phyloP scores from a whole-genome alignment of 2,888 invertebrate species.

The Auanema sp. region DNA sequence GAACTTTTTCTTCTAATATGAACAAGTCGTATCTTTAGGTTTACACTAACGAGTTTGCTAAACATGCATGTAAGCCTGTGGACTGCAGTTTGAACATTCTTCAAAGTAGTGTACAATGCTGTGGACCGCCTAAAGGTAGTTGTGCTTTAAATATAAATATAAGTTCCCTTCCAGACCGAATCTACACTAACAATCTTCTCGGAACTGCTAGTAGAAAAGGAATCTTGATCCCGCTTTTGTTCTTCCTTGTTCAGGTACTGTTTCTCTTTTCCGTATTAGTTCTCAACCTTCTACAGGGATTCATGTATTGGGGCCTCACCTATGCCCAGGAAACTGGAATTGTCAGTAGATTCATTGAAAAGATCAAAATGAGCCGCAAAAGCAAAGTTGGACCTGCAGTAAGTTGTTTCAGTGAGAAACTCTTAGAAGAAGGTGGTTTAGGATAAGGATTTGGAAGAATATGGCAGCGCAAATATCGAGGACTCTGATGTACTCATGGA shows the following conservation, averaged over 20 bases:
- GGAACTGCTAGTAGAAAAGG: conserved; percentile 23
- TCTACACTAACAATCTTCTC: conserved; percentile 28
- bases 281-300: conserved; percentile 11
- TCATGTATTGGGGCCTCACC: conserved; percentile 17
- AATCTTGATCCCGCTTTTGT: conserved; percentile 29
- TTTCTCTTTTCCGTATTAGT: not conserved
- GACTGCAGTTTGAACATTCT: conserved; percentile 22
- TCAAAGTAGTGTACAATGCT: conserved; percentile 23
- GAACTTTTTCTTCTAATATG: conserved; percentile 22
- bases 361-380: not conserved
- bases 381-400: conserved; percentile 12
- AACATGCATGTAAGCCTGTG: conserved; percentile 31
- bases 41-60: conserved; percentile 45
- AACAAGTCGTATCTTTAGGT: conserved; percentile 15
- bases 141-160: not conserved
- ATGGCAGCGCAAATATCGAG: conserved; percentile 12
- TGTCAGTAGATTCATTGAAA: conserved; percentile 8
- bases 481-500: conserved; percentile 43
- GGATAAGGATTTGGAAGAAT: not conserved
- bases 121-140: conserved; percentile 27
- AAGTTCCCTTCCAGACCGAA: conserved; percentile 15
- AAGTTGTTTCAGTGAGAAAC: not conserved
- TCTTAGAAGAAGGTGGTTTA: not conserved
- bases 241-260: conserved; percentile 35
- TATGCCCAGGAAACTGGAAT: conserved; percentile 18